Conservation (phyloP, 2,113 vertebrate genomes). For the Microcebus murinus region DNA sequence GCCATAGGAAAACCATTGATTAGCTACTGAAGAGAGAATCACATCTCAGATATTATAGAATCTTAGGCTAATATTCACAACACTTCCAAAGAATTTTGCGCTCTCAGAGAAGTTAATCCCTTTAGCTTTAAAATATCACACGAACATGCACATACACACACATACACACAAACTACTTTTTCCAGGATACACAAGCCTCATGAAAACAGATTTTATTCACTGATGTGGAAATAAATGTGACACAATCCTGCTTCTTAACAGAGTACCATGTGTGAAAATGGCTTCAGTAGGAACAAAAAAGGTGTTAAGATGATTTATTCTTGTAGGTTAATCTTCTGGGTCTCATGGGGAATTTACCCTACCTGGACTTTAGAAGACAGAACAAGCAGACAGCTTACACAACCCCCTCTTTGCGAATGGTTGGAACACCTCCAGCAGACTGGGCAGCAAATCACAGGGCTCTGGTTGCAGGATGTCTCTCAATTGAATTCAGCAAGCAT, state of each 20-base stretch:
- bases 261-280: slow-evolving; percentile 51
- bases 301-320: slow-evolving; percentile 42
- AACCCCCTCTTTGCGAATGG: not conserved
- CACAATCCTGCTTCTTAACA: slow-evolving; percentile 4
- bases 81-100: slow-evolving; percentile 23
- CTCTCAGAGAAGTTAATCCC: slow-evolving; percentile 26
- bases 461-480: not conserved
- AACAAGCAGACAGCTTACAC: not conserved
- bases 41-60: not conserved
- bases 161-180: not conserved
- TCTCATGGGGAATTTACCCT: not conserved
- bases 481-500: slow-evolving; percentile 10
- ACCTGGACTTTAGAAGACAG: not conserved
- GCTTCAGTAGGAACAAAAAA: slow-evolving; percentile 67
- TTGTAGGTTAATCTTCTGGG: slow-evolving; percentile 53
- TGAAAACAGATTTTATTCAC: slow-evolving; percentile 37
- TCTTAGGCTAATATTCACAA: not conserved
- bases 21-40: not conserved
- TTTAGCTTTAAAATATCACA: slow-evolving; percentile 35
- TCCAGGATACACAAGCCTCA: not conserved
- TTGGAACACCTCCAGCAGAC: not conserved
- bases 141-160: not conserved
- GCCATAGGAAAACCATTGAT: not conserved
- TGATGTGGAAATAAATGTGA: not conserved
- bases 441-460: slow-evolving; percentile 7